These are phyloP conservation scores for Lophotis ruficrista DNA, from an alignment of 2,113 vertebrate genomes.

Conservation along the genomic window DNA sequence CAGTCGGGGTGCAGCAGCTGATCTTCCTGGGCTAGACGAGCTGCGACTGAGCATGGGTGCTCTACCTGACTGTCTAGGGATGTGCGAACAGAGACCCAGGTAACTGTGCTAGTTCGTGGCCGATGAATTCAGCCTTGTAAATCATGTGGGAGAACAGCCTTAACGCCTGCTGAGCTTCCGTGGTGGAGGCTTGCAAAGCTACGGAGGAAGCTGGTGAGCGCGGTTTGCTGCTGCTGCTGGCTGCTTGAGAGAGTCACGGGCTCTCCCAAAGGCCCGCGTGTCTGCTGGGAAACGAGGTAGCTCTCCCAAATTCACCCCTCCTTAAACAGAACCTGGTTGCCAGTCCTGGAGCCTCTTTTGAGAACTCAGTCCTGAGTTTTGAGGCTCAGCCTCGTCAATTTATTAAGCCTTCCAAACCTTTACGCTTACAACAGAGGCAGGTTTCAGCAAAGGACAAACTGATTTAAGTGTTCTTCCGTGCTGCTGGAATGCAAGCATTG, in stretches of 20 bases:
- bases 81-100: rapidly evolving
- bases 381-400: background rate
- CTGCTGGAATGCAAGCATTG: rapidly evolving
- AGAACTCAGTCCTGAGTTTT: background rate
- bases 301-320: background rate
- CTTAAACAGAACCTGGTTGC: background rate
- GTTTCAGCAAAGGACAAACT: background rate
- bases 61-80: background rate
- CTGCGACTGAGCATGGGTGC: rapidly evolving
- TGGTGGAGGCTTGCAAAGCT: background rate
- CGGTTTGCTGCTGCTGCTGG: background rate
- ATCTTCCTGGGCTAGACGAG: background rate
- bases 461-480: too few relatives aligned
- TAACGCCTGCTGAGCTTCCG: background rate
- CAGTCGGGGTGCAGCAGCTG: background rate
- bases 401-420: background rate
- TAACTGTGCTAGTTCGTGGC: rapidly evolving
- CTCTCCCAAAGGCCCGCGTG: background rate
- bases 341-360: background rate
- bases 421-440: background rate
- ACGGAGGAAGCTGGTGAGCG: rapidly evolving
- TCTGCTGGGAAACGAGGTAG: background rate
- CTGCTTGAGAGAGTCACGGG: background rate
- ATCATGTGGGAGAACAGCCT: background rate
- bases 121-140: background rate